Conservation (phyloP, 2,113 vertebrate species). For the Sceloporus undulatus region DNA sequence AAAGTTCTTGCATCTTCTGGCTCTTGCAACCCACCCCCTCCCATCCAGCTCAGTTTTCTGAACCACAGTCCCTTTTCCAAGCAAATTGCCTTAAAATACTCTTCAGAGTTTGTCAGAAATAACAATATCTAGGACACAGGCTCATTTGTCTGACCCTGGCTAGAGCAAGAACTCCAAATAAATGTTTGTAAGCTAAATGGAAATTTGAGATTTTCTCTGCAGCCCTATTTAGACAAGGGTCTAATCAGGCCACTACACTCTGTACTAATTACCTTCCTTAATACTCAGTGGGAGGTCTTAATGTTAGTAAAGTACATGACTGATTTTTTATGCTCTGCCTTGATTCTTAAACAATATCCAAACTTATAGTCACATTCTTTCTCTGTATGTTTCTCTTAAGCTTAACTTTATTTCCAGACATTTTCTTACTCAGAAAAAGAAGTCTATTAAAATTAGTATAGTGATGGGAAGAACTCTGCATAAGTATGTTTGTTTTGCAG, state of each 20-base stretch:
- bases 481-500: slow-evolving; percentile 72
- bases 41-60: slow-evolving; percentile 43
- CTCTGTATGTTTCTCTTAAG: slow-evolving; percentile 18
- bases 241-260: slow-evolving; percentile 40
- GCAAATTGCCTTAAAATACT: slow-evolving; percentile 53
- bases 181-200: slow-evolving; percentile 19
- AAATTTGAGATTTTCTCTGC: slow-evolving; percentile 26
- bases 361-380: background rate
- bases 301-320: slow-evolving; percentile 38
- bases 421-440: slow-evolving; percentile 63
- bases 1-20: slow-evolving; percentile 63
- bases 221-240: background rate
- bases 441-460: slow-evolving; percentile 61
- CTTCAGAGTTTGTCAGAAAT: slow-evolving; percentile 24
- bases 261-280: slow-evolving; percentile 36
- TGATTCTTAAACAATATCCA: slow-evolving; percentile 22
- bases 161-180: background rate
- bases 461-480: slow-evolving; percentile 64
- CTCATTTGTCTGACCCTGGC: slow-evolving; percentile 7
- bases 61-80: slow-evolving; percentile 62
- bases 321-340: slow-evolving; percentile 46
- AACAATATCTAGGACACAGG: slow-evolving; percentile 14
- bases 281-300: slow-evolving; percentile 29
- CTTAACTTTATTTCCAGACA: slow-evolving; percentile 48
- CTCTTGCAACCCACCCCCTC: slow-evolving; percentile 29